These are phyloP conservation scores for Colostygia pectinataria DNA, from an alignment of 2,888 invertebrate species.

Conservation along the genomic window DNA sequence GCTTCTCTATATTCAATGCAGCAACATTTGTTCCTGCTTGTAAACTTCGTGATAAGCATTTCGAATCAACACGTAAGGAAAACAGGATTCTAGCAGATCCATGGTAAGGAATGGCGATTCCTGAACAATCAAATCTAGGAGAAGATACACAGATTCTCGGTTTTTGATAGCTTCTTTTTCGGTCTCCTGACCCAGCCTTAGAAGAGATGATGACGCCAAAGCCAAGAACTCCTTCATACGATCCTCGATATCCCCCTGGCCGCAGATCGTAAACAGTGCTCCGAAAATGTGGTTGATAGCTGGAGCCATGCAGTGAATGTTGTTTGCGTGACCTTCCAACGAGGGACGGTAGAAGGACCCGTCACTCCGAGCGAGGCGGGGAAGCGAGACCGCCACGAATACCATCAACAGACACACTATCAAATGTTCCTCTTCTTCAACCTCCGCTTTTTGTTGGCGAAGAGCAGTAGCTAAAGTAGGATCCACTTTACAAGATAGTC, in stretches of 20 bases:
- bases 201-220: conserved; percentile 96
- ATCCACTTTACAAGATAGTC: conserved; percentile 96
- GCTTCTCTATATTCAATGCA: conserved; percentile 63
- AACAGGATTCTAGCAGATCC: conserved; percentile 99
- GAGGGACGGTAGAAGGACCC: conserved; percentile 94
- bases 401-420: conserved; percentile 98
- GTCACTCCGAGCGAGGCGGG: conserved; percentile 95
- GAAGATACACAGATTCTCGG: conserved; percentile 97
- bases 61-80: conserved; percentile 98
- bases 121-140: conserved; percentile 98
- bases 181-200: conserved; percentile 97
- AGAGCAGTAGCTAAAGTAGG: conserved; percentile 96
- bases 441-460: conserved; percentile 93
- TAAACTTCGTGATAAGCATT: conserved; percentile 99
- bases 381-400: conserved; percentile 98
- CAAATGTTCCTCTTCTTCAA: conserved; percentile 96
- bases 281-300: conserved; percentile 98
- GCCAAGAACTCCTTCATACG: conserved; percentile 98
- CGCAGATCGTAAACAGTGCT: conserved; percentile 97
- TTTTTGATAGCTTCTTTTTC: conserved; percentile 97
- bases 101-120: conserved; percentile 99
- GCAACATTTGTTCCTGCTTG: conserved; percentile 90
- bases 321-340: conserved; percentile 97
- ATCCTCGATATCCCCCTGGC: conserved; percentile 97
- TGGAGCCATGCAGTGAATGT: conserved; percentile 98